Base-by-base conservation (phyloP, 1,140 invertebrate genomes). In the Listronotus bonariensis region DNA sequence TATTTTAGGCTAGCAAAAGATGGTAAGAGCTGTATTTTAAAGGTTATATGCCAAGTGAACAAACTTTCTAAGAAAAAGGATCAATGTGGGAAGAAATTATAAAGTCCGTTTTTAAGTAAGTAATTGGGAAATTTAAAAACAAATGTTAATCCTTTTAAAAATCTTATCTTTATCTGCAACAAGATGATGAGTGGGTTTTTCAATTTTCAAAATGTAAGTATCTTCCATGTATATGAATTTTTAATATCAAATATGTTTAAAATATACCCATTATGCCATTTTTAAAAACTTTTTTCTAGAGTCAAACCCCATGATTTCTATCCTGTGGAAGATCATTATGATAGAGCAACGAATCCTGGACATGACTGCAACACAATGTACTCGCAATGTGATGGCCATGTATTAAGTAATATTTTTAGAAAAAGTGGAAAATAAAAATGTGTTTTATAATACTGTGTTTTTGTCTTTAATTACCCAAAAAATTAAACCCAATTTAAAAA, bases 101-200 rank as follows among this genome's bases (percentile, higher is more conserved):
- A 10, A 81, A 82, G 68, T 74, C 76, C 3, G 75, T 83, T 48
- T 84, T 85, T 72, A 81, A 78, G 84, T 84, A 75, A 80, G 77
- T 78, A 15, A 26, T 26, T 26, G n/a, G n/a, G n/a, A n/a, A n/a
- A n/a, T n/a, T n/a, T n/a, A n/a, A n/a, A n/a, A n/a, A n/a, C n/a
- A n/a, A n/a, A n/a, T n/a, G n/a, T n/a, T n/a, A n/a, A n/a, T n/a
- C n/a, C n/a, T n/a, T n/a, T n/a, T n/a, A n/a, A n/a, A n/a, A n/a
- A n/a, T n/a, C n/a, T n/a, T n/a, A n/a, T n/a, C n/a, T n/a, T n/a
- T n/a, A n/a, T n/a, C n/a, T n/a, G n/a, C n/a, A n/a, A n/a, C n/a
- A n/a, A n/a, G n/a, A n/a, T n/a, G n/a, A n/a, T n/a, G n/a, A n/a
- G n/a, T n/a, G n/a, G n/a, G n/a, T n/a, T n/a, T n/a, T n/a, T n/a